These are phyloP conservation scores for Blastomussa wellsi DNA, from an alignment of 92 coral and sea anemone species.

Conservation along the genomic window DNA sequence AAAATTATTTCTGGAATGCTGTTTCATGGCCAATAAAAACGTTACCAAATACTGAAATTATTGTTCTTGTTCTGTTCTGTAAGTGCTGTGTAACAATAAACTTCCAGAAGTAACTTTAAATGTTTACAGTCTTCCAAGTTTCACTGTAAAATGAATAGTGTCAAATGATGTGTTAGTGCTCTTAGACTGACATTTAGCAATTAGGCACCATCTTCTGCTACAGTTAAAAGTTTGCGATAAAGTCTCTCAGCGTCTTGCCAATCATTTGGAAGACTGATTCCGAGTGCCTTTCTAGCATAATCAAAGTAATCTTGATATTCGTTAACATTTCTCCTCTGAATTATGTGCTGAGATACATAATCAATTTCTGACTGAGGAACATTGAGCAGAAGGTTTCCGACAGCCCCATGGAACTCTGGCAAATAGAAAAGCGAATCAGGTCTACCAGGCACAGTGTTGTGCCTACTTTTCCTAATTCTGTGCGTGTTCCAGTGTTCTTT, in stretches of 20 bases:
- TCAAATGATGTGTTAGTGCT: constrained; percentile 9
- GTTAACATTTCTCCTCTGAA: constrained; percentile 29
- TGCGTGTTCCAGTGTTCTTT: constrained; percentile 79
- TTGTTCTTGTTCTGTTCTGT: no score
- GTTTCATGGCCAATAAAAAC: no score
- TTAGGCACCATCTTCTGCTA: constrained; percentile 44
- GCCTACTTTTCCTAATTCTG: constrained; percentile 53
- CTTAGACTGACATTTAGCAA: constrained; percentile 2
- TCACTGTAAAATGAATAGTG: constrained; percentile 12
- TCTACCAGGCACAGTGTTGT: constrained; percentile 62
- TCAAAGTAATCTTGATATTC: constrained; percentile 74
- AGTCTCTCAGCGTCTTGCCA: constrained; percentile 40
- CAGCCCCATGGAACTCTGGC: constrained; percentile 62
- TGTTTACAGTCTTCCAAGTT: no score
- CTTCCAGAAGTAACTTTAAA: no score
- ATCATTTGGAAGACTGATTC: constrained; percentile 32
- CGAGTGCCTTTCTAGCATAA: constrained; percentile 55
- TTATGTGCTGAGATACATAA: constrained; percentile 47
- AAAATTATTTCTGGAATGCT: no score
- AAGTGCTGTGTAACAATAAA: no score
- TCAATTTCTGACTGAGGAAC: constrained; percentile 48
- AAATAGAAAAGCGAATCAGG: constrained; percentile 68
- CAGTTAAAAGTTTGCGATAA: constrained; percentile 23
- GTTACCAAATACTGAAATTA: no score
- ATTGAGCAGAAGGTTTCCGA: constrained; percentile 32